phyloP scores from a whole-genome alignment of 1,140 invertebrate species.

The Metaphire vulgaris region DNA sequence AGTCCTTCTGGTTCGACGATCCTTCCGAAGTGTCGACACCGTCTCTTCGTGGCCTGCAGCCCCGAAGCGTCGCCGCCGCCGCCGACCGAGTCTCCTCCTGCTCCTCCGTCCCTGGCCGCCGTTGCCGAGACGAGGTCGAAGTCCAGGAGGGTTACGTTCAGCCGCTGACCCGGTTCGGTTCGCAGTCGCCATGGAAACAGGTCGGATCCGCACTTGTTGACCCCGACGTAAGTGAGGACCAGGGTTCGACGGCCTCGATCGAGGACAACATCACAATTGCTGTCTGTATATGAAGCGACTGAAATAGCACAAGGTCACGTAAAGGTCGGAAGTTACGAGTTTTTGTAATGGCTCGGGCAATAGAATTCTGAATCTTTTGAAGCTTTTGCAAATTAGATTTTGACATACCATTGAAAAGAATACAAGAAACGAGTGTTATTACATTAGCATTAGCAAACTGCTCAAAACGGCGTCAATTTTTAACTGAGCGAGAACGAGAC shows the following conservation, averaged over 20 bases:
- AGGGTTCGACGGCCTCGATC: not conserved
- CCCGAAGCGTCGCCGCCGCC: not conserved
- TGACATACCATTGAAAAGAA: not conserved
- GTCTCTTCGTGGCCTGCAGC: not conserved
- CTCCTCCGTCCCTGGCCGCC: not conserved
- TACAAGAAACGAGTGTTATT: not conserved
- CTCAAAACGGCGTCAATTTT: not conserved
- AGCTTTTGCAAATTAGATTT: not conserved
- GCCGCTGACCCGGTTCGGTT: not conserved
- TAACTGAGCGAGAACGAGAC: too few species aligned
- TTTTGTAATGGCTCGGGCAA: not conserved
- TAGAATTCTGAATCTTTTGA: too few species aligned
- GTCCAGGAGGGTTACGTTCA: not conserved
- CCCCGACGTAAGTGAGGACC: not conserved
- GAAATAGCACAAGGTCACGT: not conserved
- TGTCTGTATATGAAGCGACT: not conserved
- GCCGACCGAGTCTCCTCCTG: not conserved
- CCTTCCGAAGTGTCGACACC: not conserved
- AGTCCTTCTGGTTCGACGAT: not conserved
- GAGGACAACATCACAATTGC: not conserved
- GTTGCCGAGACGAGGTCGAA: not conserved
- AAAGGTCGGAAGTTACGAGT: not conserved
- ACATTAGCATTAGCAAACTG: not conserved
- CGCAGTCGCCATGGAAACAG: slow-evolving; percentile 1
- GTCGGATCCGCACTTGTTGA: not conserved